Conservation (phyloP, 2,797 vertebrate species). For the Sparidentex hasta region DNA sequence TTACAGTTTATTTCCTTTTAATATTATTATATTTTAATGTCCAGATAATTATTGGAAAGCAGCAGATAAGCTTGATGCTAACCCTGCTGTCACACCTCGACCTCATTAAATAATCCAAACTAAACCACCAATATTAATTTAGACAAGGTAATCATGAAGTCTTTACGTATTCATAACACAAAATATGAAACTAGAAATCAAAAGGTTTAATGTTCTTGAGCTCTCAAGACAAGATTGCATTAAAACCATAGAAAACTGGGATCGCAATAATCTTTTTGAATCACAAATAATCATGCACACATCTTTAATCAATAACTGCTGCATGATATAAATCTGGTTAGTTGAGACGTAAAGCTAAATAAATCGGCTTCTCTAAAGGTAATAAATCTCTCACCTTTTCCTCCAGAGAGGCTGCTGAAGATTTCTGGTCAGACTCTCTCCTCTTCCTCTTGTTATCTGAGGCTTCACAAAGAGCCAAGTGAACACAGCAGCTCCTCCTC, state of each 20-base stretch:
- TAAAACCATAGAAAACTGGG: neutral
- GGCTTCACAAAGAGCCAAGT: slow-evolving; percentile 35
- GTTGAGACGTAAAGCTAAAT: neutral
- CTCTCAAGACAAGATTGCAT: neutral
- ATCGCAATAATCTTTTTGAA: neutral
- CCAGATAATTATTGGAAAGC: neutral
- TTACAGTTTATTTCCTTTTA: no score
- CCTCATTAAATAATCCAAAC: neutral
- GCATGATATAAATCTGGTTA: neutral
- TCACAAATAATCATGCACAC: neutral
- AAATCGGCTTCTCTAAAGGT: neutral
- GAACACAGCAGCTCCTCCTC: slow-evolving; percentile 22
- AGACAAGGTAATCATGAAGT: neutral
- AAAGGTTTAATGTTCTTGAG: neutral
- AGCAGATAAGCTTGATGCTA: neutral
- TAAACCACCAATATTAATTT: neutral
- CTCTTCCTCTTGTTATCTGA: slow-evolving; percentile 11
- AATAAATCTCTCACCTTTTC: slow-evolving; percentile 37
- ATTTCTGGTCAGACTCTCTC: neutral
- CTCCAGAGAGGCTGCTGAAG: slow-evolving; percentile 6
- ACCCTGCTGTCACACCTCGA: neutral
- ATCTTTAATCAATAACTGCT: neutral
- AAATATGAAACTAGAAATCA: neutral
- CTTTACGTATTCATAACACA: neutral
- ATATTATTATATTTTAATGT: neutral